phyloP scores from a whole-genome alignment of 1,140 invertebrate species.

The Bombus pyrosoma region DNA sequence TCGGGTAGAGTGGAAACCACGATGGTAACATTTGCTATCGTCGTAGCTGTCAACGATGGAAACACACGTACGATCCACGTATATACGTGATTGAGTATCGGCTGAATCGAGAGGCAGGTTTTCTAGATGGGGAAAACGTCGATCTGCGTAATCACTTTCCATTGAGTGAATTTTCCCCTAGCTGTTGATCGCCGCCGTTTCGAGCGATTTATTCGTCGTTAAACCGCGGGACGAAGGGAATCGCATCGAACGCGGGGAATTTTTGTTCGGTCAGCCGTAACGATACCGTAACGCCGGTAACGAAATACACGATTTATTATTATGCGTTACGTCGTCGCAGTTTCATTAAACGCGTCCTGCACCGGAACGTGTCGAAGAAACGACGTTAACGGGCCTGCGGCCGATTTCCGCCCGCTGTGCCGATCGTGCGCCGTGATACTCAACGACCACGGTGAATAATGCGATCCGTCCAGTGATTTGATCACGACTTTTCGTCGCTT shows the following conservation, averaged over 20 bases:
- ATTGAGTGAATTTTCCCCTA: constrained; percentile 37
- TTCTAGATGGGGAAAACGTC: constrained; percentile 17
- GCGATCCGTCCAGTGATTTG: not conserved
- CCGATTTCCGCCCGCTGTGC: constrained; percentile 3
- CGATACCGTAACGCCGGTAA: constrained; percentile 65
- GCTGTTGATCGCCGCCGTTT: not conserved
- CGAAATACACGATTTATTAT: constrained; percentile 50
- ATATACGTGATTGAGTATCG: not conserved
- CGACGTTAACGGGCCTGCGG: not conserved
- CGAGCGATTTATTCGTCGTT: constrained; percentile 45
- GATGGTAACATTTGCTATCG: not conserved
- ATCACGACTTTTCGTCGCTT: not conserved
- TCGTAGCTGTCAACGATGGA: not conserved
- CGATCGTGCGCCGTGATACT: not conserved
- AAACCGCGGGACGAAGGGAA: constrained; percentile 10
- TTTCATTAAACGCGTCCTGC: constrained; percentile 52
- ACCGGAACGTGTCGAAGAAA: constrained; percentile 38
- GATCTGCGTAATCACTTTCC: constrained; percentile 58
- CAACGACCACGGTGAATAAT: not conserved
- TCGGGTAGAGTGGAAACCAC: not conserved
- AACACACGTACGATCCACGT: not conserved
- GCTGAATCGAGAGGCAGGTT: not conserved
- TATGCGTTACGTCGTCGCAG: constrained; percentile 48
- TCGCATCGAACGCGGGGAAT: constrained; percentile 37
- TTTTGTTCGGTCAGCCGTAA: constrained; percentile 59